Conservation (phyloP, 2,113 vertebrate species). For the Anoura caudifer region DNA sequence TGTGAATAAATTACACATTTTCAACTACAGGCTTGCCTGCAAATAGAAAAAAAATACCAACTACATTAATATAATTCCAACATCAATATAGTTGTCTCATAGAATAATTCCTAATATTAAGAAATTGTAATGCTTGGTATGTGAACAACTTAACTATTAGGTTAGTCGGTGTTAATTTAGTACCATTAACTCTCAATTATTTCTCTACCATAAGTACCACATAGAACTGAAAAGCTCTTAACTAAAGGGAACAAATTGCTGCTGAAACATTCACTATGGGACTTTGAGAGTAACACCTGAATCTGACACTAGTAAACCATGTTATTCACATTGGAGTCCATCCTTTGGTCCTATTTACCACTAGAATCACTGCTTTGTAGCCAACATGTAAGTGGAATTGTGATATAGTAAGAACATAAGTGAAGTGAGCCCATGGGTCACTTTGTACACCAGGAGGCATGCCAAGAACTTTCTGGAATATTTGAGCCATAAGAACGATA, state of each 20-base stretch:
- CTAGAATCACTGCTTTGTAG: not conserved
- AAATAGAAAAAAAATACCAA: not conserved
- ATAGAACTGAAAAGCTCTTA: slow-evolving; percentile 2
- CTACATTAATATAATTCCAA: not conserved
- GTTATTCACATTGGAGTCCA: not conserved
- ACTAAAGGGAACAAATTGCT: slow-evolving; percentile 10
- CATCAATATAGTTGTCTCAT: not conserved
- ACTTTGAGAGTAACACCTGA: not conserved
- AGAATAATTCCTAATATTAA: slow-evolving; percentile 24
- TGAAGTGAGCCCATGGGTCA: not conserved
- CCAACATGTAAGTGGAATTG: not conserved
- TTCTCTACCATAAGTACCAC: not conserved
- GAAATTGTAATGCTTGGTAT: not conserved
- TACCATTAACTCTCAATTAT: not conserved
- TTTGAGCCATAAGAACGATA: not conserved
- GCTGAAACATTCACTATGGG: not conserved
- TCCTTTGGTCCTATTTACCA: not conserved
- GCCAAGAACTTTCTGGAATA: slow-evolving; percentile 28
- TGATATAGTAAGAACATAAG: not conserved
- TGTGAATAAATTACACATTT: not conserved
- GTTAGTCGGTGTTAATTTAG: not conserved
- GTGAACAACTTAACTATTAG: slow-evolving; percentile 8
- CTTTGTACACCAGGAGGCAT: not conserved
- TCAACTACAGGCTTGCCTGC: not conserved
- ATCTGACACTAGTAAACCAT: slow-evolving; percentile 4